Evolutionary conservation across 2,797 vertebrate genomes (phyloP).

Genomic region (Dermochelys coriacea): DNA sequence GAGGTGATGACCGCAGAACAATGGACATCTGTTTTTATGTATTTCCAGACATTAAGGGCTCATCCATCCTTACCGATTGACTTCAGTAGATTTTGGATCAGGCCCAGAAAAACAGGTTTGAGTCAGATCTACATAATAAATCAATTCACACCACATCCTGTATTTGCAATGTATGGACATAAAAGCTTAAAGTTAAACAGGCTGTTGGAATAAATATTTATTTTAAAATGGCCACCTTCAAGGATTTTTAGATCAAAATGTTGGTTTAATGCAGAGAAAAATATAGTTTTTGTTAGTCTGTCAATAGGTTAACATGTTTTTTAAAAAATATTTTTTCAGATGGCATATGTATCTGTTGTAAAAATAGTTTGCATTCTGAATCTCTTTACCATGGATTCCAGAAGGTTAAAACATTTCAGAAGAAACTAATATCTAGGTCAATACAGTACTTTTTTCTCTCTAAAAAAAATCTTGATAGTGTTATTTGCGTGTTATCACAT

Average conservation of each 20-base stretch:
- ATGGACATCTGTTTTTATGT: not conserved
- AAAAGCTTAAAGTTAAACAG: constrained; percentile 40
- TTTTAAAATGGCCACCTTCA: not conserved
- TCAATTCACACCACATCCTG: not conserved
- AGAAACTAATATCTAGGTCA: not conserved
- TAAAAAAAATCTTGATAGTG: not conserved
- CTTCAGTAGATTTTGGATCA: constrained; percentile 47
- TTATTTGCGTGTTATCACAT: not conserved
- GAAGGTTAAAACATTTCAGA: not conserved
- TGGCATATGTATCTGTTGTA: not conserved
- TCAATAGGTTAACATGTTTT: not conserved
- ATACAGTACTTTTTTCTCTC: not conserved
- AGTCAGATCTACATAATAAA: not conserved
- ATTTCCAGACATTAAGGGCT: constrained; percentile 22
- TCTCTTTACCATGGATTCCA: not conserved
- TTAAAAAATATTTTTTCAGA: constrained; percentile 26
- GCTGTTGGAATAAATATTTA: constrained; percentile 22
- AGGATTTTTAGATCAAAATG: constrained; percentile 4
- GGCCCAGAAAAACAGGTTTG: constrained; percentile 68
- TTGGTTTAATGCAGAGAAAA: not conserved
- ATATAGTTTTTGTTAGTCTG: not conserved
- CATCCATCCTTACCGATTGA: constrained; percentile 30
- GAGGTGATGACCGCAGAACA: not conserved
- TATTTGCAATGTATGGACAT: not conserved
- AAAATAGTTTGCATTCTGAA: constrained; percentile 15